Percentiles rank a stretch among this genome's conserved stretches.
Conservation (phyloP, 2,888 invertebrate species). For the Theodoxus fluviatilis region DNA sequence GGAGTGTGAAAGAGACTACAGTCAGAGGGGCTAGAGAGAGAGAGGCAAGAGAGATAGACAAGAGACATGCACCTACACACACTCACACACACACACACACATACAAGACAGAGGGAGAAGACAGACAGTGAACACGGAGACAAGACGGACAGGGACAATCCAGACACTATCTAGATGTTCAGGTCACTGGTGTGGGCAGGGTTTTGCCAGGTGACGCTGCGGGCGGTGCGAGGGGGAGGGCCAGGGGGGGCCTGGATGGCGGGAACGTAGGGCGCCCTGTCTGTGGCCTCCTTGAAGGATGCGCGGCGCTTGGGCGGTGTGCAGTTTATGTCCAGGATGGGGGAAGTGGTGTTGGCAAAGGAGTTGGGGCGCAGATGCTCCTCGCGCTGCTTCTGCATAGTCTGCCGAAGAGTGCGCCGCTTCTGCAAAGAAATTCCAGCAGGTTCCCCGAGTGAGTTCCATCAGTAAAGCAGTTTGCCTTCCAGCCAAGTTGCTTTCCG, state of each 20-base stretch:
- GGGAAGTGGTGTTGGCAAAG: constrained; percentile 20
- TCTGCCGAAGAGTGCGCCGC: constrained; percentile 83
- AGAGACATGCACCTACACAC: too few species aligned
- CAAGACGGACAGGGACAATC: too few species aligned
- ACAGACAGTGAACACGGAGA: too few species aligned
- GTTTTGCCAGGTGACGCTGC: constrained; percentile 42
- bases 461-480: neutral
- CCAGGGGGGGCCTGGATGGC: constrained; percentile 28
- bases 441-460: constrained; percentile 23
- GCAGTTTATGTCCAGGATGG: neutral
- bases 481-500: too few species aligned
- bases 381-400: constrained; percentile 68
- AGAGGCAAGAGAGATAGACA: too few species aligned
- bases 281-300: constrained; percentile 42
- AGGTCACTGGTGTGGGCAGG: constrained; percentile 36
- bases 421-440: constrained; percentile 81
- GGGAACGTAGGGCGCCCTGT: constrained; percentile 37
- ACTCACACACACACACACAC: too few species aligned
- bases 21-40: too few species aligned
- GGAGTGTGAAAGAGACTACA: too few species aligned
- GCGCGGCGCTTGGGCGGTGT: constrained; percentile 36
- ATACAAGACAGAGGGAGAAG: too few species aligned
- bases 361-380: constrained; percentile 35
- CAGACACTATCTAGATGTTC: too few species aligned
- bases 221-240: constrained; percentile 29